Evolutionary conservation across 2,797 vertebrate species (phyloP).

Genomic region (Hippopotamyrus pictus): DNA sequence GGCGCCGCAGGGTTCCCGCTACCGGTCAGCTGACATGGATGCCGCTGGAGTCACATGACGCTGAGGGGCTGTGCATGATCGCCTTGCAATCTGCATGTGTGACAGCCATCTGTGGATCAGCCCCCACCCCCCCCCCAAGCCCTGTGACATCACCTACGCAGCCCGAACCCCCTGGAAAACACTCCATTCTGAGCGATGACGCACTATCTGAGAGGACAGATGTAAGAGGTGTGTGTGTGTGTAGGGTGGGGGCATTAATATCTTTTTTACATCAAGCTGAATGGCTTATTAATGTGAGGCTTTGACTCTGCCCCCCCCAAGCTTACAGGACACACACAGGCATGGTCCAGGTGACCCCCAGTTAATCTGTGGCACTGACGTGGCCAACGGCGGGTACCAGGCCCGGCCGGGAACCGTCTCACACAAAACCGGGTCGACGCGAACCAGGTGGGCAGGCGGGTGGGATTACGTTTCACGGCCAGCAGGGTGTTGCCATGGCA

Average conservation of each 20-base stretch:
- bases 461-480: conserved; percentile 85
- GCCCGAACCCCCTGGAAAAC: not conserved
- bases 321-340: not conserved
- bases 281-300: not conserved
- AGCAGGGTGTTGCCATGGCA: conserved; percentile 97
- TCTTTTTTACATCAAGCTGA: not conserved
- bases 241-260: not conserved
- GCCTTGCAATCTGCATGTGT: not conserved
- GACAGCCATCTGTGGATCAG: not conserved
- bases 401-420: not conserved
- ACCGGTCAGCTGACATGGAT: not conserved
- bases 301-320: not conserved
- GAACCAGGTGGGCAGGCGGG: not conserved
- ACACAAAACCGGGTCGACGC: not conserved
- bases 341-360: not conserved
- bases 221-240: not conserved
- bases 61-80: not conserved
- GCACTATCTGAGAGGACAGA: not conserved
- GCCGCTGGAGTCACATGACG: not conserved
- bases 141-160: not conserved
- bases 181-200: not conserved
- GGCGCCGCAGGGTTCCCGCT: no score
- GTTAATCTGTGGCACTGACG: not conserved
- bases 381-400: not conserved
- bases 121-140: not conserved